Percentiles rank a stretch among this genome's conserved stretches.
These are phyloP conservation scores for Rhynchomys soricoides DNA, from an alignment of 2,113 vertebrate species.

Conservation along the genomic window DNA sequence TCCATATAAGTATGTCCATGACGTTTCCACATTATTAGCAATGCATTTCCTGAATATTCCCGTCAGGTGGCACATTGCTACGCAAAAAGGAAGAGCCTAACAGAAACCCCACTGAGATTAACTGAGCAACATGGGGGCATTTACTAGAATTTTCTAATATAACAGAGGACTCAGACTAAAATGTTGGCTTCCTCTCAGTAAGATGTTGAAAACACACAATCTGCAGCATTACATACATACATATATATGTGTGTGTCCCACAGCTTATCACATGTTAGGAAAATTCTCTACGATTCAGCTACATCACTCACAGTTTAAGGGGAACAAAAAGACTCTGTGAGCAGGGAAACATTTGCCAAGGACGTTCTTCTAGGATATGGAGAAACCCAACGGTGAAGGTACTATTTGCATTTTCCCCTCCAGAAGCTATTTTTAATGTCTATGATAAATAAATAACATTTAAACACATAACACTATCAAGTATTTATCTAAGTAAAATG, in stretches of 20 bases:
- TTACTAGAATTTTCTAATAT: neutral
- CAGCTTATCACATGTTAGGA: neutral
- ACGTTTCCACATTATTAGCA: neutral
- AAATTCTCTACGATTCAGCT: neutral
- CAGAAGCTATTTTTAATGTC: constrained; percentile 73
- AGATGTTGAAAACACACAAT: neutral
- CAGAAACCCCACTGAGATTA: neutral
- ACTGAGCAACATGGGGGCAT: neutral
- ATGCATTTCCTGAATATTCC: neutral
- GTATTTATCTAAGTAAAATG: constrained; percentile 47
- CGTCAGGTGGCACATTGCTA: neutral
- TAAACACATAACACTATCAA: constrained; percentile 63
- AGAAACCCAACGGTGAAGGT: neutral
- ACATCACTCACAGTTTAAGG: neutral
- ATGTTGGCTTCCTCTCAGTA: constrained; percentile 19
- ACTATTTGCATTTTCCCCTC: neutral
- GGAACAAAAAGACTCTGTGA: neutral
- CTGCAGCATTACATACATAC: no score
- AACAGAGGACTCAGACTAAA: neutral
- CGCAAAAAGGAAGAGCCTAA: neutral
- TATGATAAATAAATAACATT: constrained; percentile 80
- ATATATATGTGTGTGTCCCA: no score
- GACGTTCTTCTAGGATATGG: neutral
- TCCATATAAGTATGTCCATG: neutral
- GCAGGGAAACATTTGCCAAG: neutral